A percentile compares a stretch with the other conserved stretches of the same genome.
These are phyloP conservation scores for Spondyliosoma cantharus DNA, from an alignment of 2,797 vertebrate species.

Conservation along the genomic window DNA sequence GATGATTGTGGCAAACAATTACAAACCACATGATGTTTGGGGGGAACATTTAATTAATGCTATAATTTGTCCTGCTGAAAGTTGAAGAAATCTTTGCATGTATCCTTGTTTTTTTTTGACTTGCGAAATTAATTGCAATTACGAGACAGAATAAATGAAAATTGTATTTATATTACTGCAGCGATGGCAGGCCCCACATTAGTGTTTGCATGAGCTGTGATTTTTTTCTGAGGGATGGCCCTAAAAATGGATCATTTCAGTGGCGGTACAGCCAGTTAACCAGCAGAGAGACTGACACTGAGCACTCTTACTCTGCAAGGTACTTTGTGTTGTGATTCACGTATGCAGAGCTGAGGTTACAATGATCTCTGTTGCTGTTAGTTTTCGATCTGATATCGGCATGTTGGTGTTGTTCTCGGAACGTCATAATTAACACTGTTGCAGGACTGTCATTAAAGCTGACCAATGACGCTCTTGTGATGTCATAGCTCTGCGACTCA, in stretches of 20 bases:
- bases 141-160: background rate
- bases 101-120: background rate
- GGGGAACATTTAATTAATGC: background rate
- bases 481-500: too few relatives aligned
- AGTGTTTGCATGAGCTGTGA: too few relatives aligned
- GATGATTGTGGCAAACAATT: conserved; percentile 24
- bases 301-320: background rate
- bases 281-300: background rate
- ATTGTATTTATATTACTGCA: background rate
- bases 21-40: conserved; percentile 2
- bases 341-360: background rate
- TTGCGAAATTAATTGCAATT: background rate
- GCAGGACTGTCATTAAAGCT: too few relatives aligned
- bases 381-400: background rate
- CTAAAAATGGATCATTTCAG: background rate
- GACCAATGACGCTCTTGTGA: too few relatives aligned
- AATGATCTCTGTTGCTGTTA: background rate
- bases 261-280: background rate
- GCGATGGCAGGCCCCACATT: background rate
- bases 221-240: too few relatives aligned
- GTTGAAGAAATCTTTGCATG: background rate
- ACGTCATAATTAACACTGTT: too few relatives aligned
- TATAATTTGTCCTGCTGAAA: background rate
- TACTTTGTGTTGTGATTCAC: background rate
- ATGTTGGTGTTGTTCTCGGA: too few relatives aligned